Evolutionary conservation across 2,888 invertebrate species (phyloP).

Genomic region (Odontothrips loti): DNA sequence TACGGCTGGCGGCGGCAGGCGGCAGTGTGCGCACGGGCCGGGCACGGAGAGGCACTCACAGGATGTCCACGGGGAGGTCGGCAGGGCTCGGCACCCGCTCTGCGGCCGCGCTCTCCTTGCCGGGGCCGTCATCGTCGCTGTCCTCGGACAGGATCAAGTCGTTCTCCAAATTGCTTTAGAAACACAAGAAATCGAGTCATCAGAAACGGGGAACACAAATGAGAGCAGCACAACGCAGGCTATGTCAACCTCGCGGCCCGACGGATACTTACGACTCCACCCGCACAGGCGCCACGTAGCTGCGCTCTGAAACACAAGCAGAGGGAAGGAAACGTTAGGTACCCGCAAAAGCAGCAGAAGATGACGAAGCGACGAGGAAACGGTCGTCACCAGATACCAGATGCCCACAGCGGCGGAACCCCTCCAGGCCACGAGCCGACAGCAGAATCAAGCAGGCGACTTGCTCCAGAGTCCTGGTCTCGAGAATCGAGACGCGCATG

Average conservation of each 20-base stretch:
- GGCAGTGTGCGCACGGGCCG: not conserved
- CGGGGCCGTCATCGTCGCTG: constrained; percentile 47
- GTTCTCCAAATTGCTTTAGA: constrained; percentile 47
- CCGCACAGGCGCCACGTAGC: constrained; percentile 15
- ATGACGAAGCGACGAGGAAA: too few species aligned
- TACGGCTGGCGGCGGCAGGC: not conserved
- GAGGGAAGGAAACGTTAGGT: constrained; percentile 37
- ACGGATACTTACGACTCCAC: not conserved
- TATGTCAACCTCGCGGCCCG: not conserved
- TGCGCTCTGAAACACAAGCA: constrained; percentile 38
- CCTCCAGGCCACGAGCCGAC: too few species aligned
- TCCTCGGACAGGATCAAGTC: constrained; percentile 71
- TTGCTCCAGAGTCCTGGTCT: too few species aligned
- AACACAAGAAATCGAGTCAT: constrained; percentile 33
- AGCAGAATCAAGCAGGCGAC: too few species aligned
- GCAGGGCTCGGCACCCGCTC: constrained; percentile 38
- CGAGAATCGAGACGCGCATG: too few species aligned
- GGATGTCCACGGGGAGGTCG: constrained; percentile 31
- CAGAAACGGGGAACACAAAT: constrained; percentile 1
- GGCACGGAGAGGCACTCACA: not conserved
- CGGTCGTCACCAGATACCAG: too few species aligned
- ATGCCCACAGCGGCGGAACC: too few species aligned
- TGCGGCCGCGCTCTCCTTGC: constrained; percentile 35
- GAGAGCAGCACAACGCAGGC: not conserved
- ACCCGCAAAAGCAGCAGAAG: too few species aligned